phyloP scores from a whole-genome alignment of 2,888 invertebrate genomes.

The Dascillus cervinus region DNA sequence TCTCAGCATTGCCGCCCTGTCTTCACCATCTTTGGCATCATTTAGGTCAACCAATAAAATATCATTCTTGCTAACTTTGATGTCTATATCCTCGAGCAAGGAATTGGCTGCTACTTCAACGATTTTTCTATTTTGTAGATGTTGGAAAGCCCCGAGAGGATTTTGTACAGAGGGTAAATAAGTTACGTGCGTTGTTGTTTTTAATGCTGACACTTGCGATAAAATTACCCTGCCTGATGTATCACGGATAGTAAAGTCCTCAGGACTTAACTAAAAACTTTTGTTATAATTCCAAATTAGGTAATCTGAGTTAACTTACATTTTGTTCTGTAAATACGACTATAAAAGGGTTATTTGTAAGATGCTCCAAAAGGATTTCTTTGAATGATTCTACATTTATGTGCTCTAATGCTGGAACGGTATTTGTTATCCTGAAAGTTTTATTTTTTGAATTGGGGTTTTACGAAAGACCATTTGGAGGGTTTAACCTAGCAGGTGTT shows the following conservation, averaged over 20 bases:
- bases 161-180: slow-evolving; percentile 58
- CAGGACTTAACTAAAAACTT: slow-evolving; percentile 40
- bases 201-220: slow-evolving; percentile 36
- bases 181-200: slow-evolving; percentile 33
- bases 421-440: slow-evolving; percentile 20
- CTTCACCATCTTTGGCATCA: slow-evolving; percentile 50
- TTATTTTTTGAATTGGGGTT: slow-evolving; percentile 6
- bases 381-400: slow-evolving; percentile 35
- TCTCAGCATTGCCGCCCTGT: slow-evolving; percentile 47
- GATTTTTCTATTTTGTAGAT: slow-evolving; percentile 39
- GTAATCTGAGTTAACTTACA: slow-evolving; percentile 34
- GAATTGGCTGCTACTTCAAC: slow-evolving; percentile 29
- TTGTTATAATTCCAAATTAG: slow-evolving; percentile 4
- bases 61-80: slow-evolving; percentile 38
- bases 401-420: slow-evolving; percentile 35
- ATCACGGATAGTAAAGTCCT: slow-evolving; percentile 43
- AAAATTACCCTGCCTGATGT: slow-evolving; percentile 38
- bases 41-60: slow-evolving; percentile 51
- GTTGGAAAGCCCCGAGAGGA: slow-evolving; percentile 49
- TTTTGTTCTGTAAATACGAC: slow-evolving; percentile 45
- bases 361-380: slow-evolving; percentile 28
- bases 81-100: slow-evolving; percentile 14
- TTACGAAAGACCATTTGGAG: too few species aligned
- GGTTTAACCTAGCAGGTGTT: too few species aligned
- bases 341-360: slow-evolving; percentile 6